Conservation (phyloP, 2,888 invertebrate species). For the Operophtera brumata region DNA sequence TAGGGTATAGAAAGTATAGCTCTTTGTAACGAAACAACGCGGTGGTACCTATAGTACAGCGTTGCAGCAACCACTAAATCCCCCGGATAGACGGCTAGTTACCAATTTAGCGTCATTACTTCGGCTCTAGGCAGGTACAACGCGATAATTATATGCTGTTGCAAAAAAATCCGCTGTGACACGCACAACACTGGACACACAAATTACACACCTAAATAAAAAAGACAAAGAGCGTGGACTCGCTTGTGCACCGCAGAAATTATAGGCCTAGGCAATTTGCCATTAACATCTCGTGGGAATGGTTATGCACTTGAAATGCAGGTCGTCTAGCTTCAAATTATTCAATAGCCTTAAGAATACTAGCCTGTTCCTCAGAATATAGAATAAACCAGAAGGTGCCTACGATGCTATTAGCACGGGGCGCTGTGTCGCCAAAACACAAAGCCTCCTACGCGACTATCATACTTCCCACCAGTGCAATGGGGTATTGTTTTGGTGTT, state of each 20-base stretch:
- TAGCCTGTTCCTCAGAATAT: too few relatives aligned
- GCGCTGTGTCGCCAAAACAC: too few relatives aligned
- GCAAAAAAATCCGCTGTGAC: constrained; percentile 32
- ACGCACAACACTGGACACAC: constrained; percentile 29
- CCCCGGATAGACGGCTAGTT: constrained; percentile 4
- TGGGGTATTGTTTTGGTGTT: too few relatives aligned
- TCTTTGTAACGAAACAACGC: neutral
- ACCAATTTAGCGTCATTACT: constrained; percentile 41
- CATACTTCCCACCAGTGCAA: too few relatives aligned
- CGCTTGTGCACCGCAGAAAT: constrained; percentile 7
- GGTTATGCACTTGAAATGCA: constrained; percentile 1
- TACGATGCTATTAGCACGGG: too few relatives aligned
- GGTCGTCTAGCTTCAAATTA: neutral
- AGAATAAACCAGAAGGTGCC: too few relatives aligned
- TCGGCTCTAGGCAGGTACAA: constrained; percentile 1
- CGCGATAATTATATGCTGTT: constrained; percentile 25
- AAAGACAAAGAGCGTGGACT: constrained; percentile 8
- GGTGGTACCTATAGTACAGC: neutral
- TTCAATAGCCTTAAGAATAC: neutral
- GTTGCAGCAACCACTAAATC: constrained; percentile 20
- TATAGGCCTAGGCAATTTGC: constrained; percentile 5
- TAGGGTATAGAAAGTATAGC: too few relatives aligned
- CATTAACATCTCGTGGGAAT: constrained; percentile 13
- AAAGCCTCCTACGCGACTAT: too few relatives aligned
- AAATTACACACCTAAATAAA: constrained; percentile 24